phyloP scores from a whole-genome alignment of 2,113 vertebrate species.

The Puffinus mauretanicus region DNA sequence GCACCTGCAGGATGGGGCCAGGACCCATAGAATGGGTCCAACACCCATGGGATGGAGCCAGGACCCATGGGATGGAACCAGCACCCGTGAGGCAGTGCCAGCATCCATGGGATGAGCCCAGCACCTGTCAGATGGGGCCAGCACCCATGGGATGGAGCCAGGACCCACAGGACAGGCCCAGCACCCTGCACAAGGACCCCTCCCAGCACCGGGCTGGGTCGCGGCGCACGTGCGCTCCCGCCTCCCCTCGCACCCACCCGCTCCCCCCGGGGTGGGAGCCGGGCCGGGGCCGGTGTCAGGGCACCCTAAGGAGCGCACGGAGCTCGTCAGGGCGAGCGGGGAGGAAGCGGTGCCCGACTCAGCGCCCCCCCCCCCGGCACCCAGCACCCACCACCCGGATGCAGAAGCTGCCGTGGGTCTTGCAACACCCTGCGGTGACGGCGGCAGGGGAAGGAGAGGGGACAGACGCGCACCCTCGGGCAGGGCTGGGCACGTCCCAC shows the following conservation, averaged over 20 bases:
- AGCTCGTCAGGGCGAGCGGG: not conserved
- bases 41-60: too few species aligned
- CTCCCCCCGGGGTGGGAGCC: not conserved
- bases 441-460: not conserved
- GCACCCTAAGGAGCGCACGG: fast-evolving
- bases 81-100: fast-evolving
- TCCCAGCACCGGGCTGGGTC: not conserved
- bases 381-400: not conserved
- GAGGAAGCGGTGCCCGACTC: not conserved
- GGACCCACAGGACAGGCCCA: not conserved
- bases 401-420: not conserved
- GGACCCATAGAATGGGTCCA: not conserved
- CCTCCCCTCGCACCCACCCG: not conserved
- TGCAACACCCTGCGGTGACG: not conserved
- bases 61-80: too few species aligned
- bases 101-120: not conserved
- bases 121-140: fast-evolving
- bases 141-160: not conserved
- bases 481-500: not conserved
- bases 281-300: too few species aligned
- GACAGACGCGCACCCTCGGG: fast-evolving
- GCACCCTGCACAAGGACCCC: not conserved
- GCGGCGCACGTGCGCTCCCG: not conserved
- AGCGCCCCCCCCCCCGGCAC: not conserved
- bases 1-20: not conserved